Evolutionary conservation across 1,140 invertebrate species (phyloP), one percentile per base, ranked within the genome.

Genomic region (Bombyx mandarina): DNA sequence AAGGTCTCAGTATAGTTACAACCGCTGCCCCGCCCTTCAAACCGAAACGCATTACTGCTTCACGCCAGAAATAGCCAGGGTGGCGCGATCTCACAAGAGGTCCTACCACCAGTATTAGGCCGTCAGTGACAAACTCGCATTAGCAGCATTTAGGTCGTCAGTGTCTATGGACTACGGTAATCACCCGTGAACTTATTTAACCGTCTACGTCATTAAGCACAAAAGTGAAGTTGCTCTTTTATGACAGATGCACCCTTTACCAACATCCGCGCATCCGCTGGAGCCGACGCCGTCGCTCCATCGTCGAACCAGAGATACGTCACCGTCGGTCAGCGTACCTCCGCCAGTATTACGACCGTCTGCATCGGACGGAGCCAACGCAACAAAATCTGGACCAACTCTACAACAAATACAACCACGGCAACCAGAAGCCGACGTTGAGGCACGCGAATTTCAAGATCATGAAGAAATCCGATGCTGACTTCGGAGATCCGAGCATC

Each of bases 241-340:
- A 43, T 69, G 86, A 43, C 65, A 92, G 93, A 63, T 93, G 96
- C 70, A 87, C 94, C 0, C 89, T 93, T 0, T 94, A 93, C n/a
- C 93, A 95, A 77, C 95, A 96, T 86, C 95, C 95, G 0, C 88
- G 94, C 9, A 89, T 96, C 46, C 85, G 94, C 44, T 96, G 93
- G 92, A 94, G 92, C 66, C 89, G 94, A 8, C 78, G 92, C 63
- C 86, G 92, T 6, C 81, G 93, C 59, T 93, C 92, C 0, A 74
- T 92, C 8, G 77, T 79, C 48, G 78, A 86, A 22, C 58, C 77
- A 5, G 84, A 89, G 62, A 78, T 90, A 52, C 79, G 89, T 1
- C 88, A 89, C 50, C 69, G 86, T 44, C 73, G 90, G 35, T 88
- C 89, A 1, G 67, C 85, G 0, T 90, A 83, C 56, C 62, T 90